Base-by-base conservation (phyloP, 2,888 invertebrate genomes). In the Polydrusus cervinus region DNA sequence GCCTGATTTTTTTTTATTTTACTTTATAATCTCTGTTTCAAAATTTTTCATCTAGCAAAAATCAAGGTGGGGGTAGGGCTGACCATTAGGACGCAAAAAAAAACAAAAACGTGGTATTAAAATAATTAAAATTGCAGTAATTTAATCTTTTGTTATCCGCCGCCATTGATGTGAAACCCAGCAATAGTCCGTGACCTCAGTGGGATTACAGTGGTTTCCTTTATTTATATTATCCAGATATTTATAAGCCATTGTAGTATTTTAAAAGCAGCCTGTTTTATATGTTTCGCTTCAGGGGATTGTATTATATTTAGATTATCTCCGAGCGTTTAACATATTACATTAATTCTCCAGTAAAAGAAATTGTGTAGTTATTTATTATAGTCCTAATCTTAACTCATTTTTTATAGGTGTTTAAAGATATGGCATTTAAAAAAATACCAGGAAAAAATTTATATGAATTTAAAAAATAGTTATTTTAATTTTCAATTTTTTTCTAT, bases 231-330 rank as follows among this genome's bases (percentile, higher is more conserved):
- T 13, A 30, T 55, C 34, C 55, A 34, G 55, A 34, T 55, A 14
- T 55, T 55, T 14, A 34, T 55, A 34, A n/a, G 34, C 14, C 34
- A 34, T 55, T 55, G 25, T 34, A 14, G 14, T 14, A 14, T 55
- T 38, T 67, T 53, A 67, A 67, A 38, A 67, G 34, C 43, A 20
- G 43, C 43, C 18, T 25, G 66, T 16, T 60, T 11, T 43, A 43
- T 38, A 51, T 66, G 30, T 66, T 40, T 16, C 30, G 38, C 67
- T 38, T 67, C 51, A 14, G 55, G 53, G n/a, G 38, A 55, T 34
- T 55, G 55, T 14, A 16, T 55, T 67, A 67, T 38, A 40, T 67
- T 51, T n/a, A 67, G 67, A 67, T 67, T 67, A 67, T 55, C 67
- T 67, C n/a, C 55, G 16, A 34, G 43, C 55, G 51, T 38, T 67